Base-by-base conservation (phyloP, 2,113 vertebrate species). In the Catharus bicknelli region DNA sequence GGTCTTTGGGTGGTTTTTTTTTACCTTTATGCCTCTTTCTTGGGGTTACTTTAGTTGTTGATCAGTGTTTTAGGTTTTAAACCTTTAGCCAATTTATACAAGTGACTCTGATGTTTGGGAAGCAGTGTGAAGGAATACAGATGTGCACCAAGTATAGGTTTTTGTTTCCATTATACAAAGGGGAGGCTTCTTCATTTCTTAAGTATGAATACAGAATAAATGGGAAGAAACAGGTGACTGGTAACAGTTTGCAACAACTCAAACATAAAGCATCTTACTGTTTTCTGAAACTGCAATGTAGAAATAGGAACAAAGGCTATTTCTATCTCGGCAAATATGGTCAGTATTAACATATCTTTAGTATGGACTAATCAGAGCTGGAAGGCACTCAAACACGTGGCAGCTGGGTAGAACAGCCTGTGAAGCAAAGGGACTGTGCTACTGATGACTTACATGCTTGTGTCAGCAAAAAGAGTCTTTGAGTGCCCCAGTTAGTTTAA, bases 371-470 rank as follows among this genome's bases (percentile, higher is more conserved):
- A 42, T 38, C 12, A 40, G 32, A 43, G 38, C 55, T 67, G 7
- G 1, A 16, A 66, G 69, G 47, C 47, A 34, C 7, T 43, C 9
- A 0, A 0, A 7, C 10, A 0, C 48, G 5, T 3, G 26, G 40
- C 67, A 88, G 36, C 34, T 47, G 45, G 17, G 26, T 34, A 22
- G 34, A 42, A 59, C 18, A 77, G 21, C 10, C 7, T 22, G 11
- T 29, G 43, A 81, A 38, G 13, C 11, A 77, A 84, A 43, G 5
- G 40, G 12, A 27, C 59, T 48, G 11, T 62, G 36, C 58, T 67
- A 38, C 14, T 6, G 11, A 11, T 7, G 9, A 21, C 34, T 75
- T 5, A 25, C 25, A 36, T 72, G 29, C 36, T 58, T 75, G 36
- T 58, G 32, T 54, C 47, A 85, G 67, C 62, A 79, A 26, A 53